Evolutionary conservation across 2,888 invertebrate genomes (phyloP), one percentile per base, ranked within the genome.

Genomic region (Muscina levida): DNA sequence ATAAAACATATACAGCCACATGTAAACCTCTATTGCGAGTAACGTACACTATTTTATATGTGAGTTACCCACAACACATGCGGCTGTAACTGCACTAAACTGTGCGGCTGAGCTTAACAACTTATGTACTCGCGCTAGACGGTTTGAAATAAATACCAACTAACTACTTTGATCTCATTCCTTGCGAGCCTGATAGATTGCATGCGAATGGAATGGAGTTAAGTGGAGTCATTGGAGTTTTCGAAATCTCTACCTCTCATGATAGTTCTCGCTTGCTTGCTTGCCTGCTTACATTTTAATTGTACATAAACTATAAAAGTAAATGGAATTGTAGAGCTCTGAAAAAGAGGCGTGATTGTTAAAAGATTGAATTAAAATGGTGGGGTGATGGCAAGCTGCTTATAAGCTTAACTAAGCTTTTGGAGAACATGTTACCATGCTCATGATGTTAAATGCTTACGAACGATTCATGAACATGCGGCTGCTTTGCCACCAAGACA

Each of bases 331-430:
- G 31, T 31, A 31, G 19, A 66, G 57, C 19, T 57, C 70, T 65
- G 67, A 73, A 66, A 56, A 51, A 59, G 66, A 77, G 77, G 73
- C 77, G 77, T 71, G 73, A 80, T 80, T 65, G 72, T 68, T 77
- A 70, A 53, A 77, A 77, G 73, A 80, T 80, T 77, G 72, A 68
- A 65, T 65, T 65, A 46, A 65, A 65, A 53, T 24, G 53, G 31
- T 31, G 31, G 31, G 24, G 53, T n/a, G 13, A 13, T 8, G 17
- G 19, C 17, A 44, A 10, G 51, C 51, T 37, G 44, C 44, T 65
- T 46, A 26, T 65, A 22, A 46, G 44, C 46, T 65, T 65, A 65
- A 46, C 2, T 65, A 65, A 46, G 65, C 65, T 46, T 65, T 46
- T 65, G n/a, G 24, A 26, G 15, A 22, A 42, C 46, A 24, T 46